These are phyloP conservation scores for Xylophagus ater DNA, from an alignment of 2,888 invertebrate species.

Conservation along the genomic window DNA sequence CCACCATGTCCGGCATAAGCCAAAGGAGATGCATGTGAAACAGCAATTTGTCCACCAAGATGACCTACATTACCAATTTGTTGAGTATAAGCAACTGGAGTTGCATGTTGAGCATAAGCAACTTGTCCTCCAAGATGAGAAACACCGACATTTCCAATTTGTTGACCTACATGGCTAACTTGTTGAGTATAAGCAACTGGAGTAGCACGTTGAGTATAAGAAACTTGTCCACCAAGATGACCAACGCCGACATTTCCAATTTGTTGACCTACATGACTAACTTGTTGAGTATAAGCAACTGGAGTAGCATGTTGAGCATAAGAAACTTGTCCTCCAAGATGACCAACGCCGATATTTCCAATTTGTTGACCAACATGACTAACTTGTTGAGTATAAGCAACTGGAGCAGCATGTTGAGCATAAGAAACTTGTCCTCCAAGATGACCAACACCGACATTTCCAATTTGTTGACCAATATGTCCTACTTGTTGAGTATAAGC, in stretches of 20 bases:
- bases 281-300: conserved; percentile 5
- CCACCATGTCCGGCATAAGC: conserved; percentile 3
- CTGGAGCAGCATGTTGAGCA: conserved; percentile 13
- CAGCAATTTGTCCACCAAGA: no score
- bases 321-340: background rate
- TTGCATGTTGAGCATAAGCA: conserved; percentile 1
- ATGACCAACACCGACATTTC: background rate
- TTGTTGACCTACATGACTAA: background rate
- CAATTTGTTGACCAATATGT: no score
- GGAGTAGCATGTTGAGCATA: conserved; percentile 11
- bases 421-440: background rate
- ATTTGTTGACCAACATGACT: conserved; percentile 1
- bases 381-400: conserved; percentile 5
- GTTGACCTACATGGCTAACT: background rate
- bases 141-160: no score
- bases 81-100: conserved; percentile 4
- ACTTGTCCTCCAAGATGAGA: conserved; percentile 7
- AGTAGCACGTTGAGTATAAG: background rate
- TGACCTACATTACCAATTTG: background rate
- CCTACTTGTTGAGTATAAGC: conserved; percentile 1
- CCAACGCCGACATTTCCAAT: no score
- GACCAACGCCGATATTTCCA: background rate
- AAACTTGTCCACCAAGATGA: conserved; percentile 11
- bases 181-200: background rate
- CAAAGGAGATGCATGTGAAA: conserved; percentile 3